phyloP scores from a whole-genome alignment of 2,888 invertebrate genomes.

The Drosophila rellima region DNA sequence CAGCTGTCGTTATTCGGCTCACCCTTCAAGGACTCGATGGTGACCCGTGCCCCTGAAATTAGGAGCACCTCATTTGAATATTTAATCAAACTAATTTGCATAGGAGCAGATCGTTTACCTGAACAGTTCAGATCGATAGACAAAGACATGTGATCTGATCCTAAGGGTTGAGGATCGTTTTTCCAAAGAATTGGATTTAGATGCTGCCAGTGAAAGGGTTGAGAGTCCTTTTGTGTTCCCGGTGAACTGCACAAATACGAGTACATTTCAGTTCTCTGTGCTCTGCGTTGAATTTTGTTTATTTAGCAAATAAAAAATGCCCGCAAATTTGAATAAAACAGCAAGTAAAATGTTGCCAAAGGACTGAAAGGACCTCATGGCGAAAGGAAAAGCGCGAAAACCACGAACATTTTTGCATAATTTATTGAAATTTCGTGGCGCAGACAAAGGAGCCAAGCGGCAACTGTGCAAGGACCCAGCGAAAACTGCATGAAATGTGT shows the following conservation, averaged over 20 bases:
- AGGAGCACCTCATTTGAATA: conserved; percentile 65
- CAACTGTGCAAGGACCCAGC: conserved; percentile 27
- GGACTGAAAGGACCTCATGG: conserved; percentile 20
- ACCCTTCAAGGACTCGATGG: conserved; percentile 34
- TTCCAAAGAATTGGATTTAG: conserved; percentile 8
- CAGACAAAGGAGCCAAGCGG: conserved; percentile 61
- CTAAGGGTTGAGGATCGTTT: conserved; percentile 14
- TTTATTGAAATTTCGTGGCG: conserved; percentile 78
- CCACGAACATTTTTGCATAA: conserved; percentile 80
- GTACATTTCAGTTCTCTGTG: conserved; percentile 32
- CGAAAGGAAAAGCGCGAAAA: conserved; percentile 72
- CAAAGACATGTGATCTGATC: conserved; percentile 63
- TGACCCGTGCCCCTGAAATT: conserved; percentile 38
- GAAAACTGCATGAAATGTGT: conserved; percentile 78
- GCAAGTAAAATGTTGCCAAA: conserved; percentile 64
- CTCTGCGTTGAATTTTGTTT: conserved; percentile 66
- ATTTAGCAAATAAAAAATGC: conserved; percentile 74
- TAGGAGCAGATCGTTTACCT: conserved; percentile 71
- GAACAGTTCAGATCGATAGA: conserved; percentile 63
- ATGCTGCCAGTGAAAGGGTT: conserved; percentile 47
- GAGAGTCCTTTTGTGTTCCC: conserved; percentile 27
- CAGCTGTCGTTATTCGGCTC: conserved; percentile 63
- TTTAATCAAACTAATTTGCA: conserved; percentile 81
- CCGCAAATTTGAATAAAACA: conserved; percentile 79
- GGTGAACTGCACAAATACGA: conserved; percentile 12